Evolutionary conservation across 1,140 invertebrate genomes (phyloP), one percentile per base, ranked within the genome.

Genomic region (Phocides pigmalion): DNA sequence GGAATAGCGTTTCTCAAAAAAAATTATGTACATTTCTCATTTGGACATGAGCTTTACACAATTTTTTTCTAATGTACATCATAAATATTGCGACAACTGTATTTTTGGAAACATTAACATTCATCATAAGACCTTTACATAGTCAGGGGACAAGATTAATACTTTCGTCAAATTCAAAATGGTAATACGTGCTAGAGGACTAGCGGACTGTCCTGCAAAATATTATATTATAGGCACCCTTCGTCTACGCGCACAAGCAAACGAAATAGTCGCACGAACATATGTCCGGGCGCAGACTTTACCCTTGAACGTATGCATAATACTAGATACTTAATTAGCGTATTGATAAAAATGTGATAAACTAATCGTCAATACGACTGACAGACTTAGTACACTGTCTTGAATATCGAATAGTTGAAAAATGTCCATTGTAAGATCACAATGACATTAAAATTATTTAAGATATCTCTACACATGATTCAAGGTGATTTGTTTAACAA

Each of bases 321-420:
- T 72, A 76, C 76, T 85, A 84, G 82, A 85, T 76, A 79, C 77
- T 81, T 79, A 84, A 88, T 87, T 89, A 82, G 81, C 85, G 85
- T 80, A 84, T 89, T 82, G 82, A 89, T 90, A 87, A 90, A 89
- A 85, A 89, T 70, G 51, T 81, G 82, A 86, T 85, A 86, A 84
- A 81, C 71, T 72, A 71, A 79, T 49, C 28, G 16, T n/a, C 28
- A 42, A 42, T 42, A 9, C 41, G n/a, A 12, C 12, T 39, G 11
- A 12, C 35, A 39, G 35, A 39, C 28, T 39, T 39, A 4, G 9
- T 39, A 12, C 12, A 39, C 35, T 39, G 11, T 14, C 35, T 39
- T 39, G 35, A 39, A 39, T 39, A 4, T 39, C 12, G 4, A 5
- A 39, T 39, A 14, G 35, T 39, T 39, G 12, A 39, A 39, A 39